A percentile compares a stretch with the other conserved stretches of the same genome.
These are phyloP conservation scores for Parasteatoda lunata DNA, from an alignment of 2,888 invertebrate species.

Conservation along the genomic window DNA sequence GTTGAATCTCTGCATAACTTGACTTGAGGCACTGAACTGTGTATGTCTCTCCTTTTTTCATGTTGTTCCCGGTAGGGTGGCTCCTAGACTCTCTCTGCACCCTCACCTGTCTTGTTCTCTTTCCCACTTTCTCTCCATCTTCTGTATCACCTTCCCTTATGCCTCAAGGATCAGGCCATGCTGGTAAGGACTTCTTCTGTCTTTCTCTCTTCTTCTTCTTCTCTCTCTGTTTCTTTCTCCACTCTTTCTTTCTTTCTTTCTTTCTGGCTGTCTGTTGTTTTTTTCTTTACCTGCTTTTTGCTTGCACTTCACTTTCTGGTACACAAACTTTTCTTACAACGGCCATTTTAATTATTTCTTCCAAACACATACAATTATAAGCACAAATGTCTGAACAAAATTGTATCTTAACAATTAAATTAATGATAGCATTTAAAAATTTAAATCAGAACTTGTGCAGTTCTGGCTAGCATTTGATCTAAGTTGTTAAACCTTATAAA, in stretches of 20 bases:
- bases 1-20: conserved; percentile 53
- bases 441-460: too few relatives aligned
- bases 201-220: conserved; percentile 30
- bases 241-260: conserved; percentile 29
- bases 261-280: conserved; percentile 37
- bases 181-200: conserved; percentile 59
- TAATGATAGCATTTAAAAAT: too few relatives aligned
- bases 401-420: too few relatives aligned
- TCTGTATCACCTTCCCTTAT: conserved; percentile 68
- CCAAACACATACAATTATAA: too few relatives aligned
- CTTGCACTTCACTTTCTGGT: conserved; percentile 41
- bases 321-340: not conserved
- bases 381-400: too few relatives aligned
- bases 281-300: conserved; percentile 52
- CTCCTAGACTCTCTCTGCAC: conserved; percentile 69
- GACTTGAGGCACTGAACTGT: conserved; percentile 62
- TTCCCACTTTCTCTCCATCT: conserved; percentile 68
- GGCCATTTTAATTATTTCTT: too few relatives aligned
- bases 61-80: conserved; percentile 64
- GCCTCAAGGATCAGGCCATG: conserved; percentile 66
- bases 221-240: conserved; percentile 29
- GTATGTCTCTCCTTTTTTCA: conserved; percentile 49
- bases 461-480: too few relatives aligned
- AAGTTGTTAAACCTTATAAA: too few relatives aligned
- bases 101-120: conserved; percentile 68